Percentiles rank a stretch among this genome's conserved stretches.
Conservation (phyloP, 2,113 vertebrate genomes). For the Vulpes ferrilata region DNA sequence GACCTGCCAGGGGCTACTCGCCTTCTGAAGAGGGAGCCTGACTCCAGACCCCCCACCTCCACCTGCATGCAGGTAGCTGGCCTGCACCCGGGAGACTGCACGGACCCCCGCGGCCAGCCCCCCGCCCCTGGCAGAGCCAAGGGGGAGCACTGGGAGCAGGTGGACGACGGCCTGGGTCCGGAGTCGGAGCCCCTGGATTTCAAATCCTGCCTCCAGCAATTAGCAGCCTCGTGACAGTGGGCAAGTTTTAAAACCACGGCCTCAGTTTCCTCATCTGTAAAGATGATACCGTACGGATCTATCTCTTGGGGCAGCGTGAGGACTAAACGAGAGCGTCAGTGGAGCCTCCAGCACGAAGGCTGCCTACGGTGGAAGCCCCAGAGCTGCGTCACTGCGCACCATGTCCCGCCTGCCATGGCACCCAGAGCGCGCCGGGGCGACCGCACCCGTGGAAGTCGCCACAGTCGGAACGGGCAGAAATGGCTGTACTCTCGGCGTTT, state of each 20-base stretch:
- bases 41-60: neutral
- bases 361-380: neutral
- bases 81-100: neutral
- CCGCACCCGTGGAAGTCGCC: neutral
- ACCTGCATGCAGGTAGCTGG: rapidly evolving
- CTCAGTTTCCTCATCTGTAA: neutral
- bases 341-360: neutral
- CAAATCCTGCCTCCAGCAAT: neutral
- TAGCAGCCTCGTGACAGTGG: neutral
- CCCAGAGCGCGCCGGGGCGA: too few relatives aligned
- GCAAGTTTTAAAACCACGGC: neutral
- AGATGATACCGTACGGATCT: too few relatives aligned
- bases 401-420: rapidly evolving
- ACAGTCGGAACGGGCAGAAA: neutral
- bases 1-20: neutral
- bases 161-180: rapidly evolving
- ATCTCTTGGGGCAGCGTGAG: neutral
- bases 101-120: neutral
- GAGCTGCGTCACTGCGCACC: rapidly evolving
- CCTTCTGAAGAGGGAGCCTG: neutral
- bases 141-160: too few relatives aligned
- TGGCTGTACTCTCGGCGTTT: rapidly evolving
- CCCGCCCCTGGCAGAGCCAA: neutral
- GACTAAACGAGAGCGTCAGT: neutral
- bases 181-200: neutral